Percentiles rank a stretch among this genome's conserved stretches.
phyloP scores from a whole-genome alignment of 2,113 vertebrate genomes.

The Acinonyx jubatus region DNA sequence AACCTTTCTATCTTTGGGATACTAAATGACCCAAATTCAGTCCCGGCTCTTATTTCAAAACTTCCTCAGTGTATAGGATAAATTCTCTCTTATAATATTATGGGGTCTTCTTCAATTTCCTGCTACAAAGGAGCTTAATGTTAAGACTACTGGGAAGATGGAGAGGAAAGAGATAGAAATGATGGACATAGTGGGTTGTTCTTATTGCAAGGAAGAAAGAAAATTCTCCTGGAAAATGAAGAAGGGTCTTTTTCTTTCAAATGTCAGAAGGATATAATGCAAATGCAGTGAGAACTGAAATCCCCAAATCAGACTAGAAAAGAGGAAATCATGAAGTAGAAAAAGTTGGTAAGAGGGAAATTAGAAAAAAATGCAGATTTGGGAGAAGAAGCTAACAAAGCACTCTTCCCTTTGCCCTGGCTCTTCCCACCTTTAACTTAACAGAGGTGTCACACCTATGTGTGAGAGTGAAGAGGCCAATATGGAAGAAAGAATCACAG shows the following conservation, averaged over 20 bases:
- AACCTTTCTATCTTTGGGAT: not conserved
- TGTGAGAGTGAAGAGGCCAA: not conserved
- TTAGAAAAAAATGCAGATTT: not conserved
- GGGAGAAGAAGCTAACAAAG: not conserved
- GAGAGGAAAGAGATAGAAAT: not conserved
- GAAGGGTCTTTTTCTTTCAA: not conserved
- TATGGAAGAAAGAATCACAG: not conserved
- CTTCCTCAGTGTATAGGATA: not conserved
- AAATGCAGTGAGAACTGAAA: constrained; percentile 20
- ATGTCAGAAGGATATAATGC: not conserved
- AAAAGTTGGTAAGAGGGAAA: not conserved
- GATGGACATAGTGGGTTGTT: not conserved
- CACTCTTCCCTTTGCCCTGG: not conserved
- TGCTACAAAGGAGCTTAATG: not conserved
- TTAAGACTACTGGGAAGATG: not conserved
- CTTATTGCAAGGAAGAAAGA: not conserved
- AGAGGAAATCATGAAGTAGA: constrained; percentile 34
- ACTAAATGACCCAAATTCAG: not conserved
- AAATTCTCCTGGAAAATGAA: not conserved
- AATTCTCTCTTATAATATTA: not conserved
- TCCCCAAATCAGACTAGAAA: not conserved
- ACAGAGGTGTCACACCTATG: too few species aligned
- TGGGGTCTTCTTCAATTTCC: not conserved
- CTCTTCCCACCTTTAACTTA: not conserved
- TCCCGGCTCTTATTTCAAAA: not conserved